phyloP scores from a whole-genome alignment of 2,888 invertebrate genomes.

The Pyrrhia umbra region DNA sequence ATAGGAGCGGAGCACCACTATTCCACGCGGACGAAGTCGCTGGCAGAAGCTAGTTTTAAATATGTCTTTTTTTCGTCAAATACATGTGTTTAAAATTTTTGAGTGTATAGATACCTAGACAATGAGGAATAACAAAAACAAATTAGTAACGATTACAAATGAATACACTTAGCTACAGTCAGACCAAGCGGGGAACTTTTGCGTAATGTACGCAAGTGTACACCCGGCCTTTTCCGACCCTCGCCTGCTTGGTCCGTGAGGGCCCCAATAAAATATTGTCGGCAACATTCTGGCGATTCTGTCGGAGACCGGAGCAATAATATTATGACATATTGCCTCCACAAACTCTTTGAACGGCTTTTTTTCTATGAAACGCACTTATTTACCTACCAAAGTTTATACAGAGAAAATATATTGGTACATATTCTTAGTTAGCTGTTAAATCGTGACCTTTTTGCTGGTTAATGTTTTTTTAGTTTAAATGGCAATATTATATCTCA shows the following conservation, averaged over 20 bases:
- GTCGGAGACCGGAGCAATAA: constrained; percentile 86
- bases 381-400: constrained; percentile 54
- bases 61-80: background rate
- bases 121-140: background rate
- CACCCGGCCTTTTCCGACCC: constrained; percentile 71
- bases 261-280: constrained; percentile 86
- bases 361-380: constrained; percentile 62
- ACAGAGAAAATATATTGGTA: constrained; percentile 15
- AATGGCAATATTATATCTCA: too few relatives aligned
- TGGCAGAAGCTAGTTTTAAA: too few relatives aligned
- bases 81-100: background rate
- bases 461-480: background rate
- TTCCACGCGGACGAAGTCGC: too few relatives aligned
- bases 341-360: constrained; percentile 74
- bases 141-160: constrained; percentile 7
- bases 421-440: constrained; percentile 11
- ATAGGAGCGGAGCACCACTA: too few relatives aligned
- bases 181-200: constrained; percentile 37
- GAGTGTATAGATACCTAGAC: background rate
- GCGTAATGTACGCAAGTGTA: constrained; percentile 60
- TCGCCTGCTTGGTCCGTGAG: constrained; percentile 69
- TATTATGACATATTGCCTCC: constrained; percentile 89
- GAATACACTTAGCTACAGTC: constrained; percentile 20
- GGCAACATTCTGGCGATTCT: constrained; percentile 82
- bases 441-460: constrained; percentile 15